A percentile compares a stretch with the other conserved stretches of the same genome.
Conservation (phyloP, 2,888 invertebrate genomes). For the Apocheima hispidaria region DNA sequence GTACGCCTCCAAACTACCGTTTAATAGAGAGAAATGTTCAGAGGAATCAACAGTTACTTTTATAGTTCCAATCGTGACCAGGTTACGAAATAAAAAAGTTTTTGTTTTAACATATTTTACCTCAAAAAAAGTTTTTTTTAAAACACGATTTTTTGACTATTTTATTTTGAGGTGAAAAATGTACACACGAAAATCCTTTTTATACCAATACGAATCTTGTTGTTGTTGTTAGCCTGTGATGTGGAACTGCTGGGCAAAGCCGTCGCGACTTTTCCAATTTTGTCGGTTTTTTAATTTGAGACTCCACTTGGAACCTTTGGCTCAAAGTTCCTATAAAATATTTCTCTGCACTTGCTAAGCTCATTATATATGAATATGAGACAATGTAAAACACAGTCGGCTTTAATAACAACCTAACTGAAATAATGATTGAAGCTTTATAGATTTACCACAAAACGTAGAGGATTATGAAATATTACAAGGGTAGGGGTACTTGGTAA, state of each 20-base stretch:
- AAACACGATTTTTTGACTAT: no score
- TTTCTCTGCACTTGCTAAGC: no score
- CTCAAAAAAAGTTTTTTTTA: no score
- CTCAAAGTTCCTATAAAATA: no score
- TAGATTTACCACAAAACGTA: constrained; percentile 34
- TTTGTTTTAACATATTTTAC: constrained; percentile 28
- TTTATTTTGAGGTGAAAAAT: no score
- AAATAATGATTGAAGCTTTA: constrained; percentile 29
- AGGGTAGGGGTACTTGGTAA: constrained; percentile 36
- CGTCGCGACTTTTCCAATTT: no score
- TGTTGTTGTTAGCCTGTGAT: no score
- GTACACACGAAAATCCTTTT: no score
- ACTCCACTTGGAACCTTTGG: no score
- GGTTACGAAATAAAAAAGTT: constrained; percentile 57
- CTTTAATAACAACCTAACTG: constrained; percentile 4
- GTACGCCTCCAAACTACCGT: constrained; percentile 67
- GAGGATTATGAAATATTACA: constrained; percentile 45
- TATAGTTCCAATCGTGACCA: constrained; percentile 63
- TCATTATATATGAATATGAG: neutral
- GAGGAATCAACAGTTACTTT: constrained; percentile 72
- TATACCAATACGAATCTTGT: no score
- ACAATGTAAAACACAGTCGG: neutral
- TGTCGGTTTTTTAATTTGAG: no score
- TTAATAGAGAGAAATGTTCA: constrained; percentile 73
- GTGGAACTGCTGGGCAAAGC: no score